Percentiles rank a stretch among this genome's conserved stretches.
Evolutionary conservation across 2,113 vertebrate genomes (phyloP).

Genomic region (Pangasianodon hypophthalmus): DNA sequence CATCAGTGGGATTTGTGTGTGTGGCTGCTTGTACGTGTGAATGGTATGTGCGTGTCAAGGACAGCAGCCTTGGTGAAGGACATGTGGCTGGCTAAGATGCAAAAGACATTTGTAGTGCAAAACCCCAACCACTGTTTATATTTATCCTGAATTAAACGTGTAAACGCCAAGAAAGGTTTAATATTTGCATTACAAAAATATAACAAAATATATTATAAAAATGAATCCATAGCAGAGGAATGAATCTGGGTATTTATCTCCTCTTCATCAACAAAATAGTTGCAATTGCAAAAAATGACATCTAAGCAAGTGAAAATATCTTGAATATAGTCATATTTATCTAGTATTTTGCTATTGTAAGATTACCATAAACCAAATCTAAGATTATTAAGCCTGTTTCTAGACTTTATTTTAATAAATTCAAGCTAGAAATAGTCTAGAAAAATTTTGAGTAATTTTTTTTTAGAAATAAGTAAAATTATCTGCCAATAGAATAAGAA

Average conservation of each 20-base stretch:
- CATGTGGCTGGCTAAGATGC: conserved; percentile 52
- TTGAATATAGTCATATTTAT: background rate
- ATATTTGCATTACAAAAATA: background rate
- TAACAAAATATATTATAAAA: background rate
- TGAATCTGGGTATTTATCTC: background rate
- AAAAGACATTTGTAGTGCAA: conserved; percentile 53
- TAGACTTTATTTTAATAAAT: background rate
- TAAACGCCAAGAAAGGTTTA: background rate
- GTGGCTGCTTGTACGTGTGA: conserved; percentile 3
- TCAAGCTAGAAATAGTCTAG: background rate
- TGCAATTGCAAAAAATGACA: background rate
- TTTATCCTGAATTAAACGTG: background rate
- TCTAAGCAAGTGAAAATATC: background rate
- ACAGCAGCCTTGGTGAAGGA: conserved; percentile 68
- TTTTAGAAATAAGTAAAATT: background rate
- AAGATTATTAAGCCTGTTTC: background rate
- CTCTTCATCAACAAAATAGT: background rate
- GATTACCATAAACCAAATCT: background rate
- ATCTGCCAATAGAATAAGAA: background rate
- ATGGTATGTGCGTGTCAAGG: conserved; percentile 64
- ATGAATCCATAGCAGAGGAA: background rate
- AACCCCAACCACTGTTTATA: conserved; percentile 44
- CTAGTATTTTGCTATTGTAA: background rate
- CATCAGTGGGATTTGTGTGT: conserved; percentile 38
- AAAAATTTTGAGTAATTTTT: background rate